phyloP scores from a whole-genome alignment of 2,113 vertebrate species.

The Podarcis cretensis region DNA sequence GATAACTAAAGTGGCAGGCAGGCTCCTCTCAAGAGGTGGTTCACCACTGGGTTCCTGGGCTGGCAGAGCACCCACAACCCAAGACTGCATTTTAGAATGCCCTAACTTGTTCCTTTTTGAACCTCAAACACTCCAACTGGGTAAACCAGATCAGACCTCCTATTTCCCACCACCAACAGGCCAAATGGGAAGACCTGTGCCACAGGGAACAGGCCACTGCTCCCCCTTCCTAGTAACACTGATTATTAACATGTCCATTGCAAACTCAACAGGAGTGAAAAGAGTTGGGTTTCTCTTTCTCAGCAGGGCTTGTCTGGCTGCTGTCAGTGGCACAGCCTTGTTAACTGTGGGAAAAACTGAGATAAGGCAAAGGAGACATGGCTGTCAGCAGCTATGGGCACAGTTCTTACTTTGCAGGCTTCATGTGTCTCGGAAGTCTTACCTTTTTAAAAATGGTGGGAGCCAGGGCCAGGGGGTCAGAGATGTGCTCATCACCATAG shows the following conservation, averaged over 20 bases:
- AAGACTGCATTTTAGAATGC: too few species aligned
- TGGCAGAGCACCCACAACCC: not conserved
- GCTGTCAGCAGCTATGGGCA: not conserved
- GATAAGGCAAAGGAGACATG: not conserved
- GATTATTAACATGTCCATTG: not conserved
- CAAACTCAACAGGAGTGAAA: not conserved
- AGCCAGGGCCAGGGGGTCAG: not conserved
- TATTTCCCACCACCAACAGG: not conserved
- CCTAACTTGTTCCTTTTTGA: not conserved
- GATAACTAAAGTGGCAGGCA: too few species aligned
- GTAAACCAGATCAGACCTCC: not conserved
- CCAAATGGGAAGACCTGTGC: not conserved
- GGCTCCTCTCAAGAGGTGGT: too few species aligned
- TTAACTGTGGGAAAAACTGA: not conserved
- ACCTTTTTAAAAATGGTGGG: not conserved
- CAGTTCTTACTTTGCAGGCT: not conserved
- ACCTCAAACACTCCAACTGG: not conserved
- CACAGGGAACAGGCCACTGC: not conserved
- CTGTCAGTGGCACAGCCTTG: not conserved
- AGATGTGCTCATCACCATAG: not conserved
- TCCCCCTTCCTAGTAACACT: not conserved
- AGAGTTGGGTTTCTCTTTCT: not conserved
- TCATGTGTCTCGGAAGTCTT: not conserved
- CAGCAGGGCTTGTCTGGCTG: not conserved
- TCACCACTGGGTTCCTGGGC: not conserved